phyloP scores from a whole-genome alignment of 2,888 invertebrate species.

The Onthophagus sagittarius region DNA sequence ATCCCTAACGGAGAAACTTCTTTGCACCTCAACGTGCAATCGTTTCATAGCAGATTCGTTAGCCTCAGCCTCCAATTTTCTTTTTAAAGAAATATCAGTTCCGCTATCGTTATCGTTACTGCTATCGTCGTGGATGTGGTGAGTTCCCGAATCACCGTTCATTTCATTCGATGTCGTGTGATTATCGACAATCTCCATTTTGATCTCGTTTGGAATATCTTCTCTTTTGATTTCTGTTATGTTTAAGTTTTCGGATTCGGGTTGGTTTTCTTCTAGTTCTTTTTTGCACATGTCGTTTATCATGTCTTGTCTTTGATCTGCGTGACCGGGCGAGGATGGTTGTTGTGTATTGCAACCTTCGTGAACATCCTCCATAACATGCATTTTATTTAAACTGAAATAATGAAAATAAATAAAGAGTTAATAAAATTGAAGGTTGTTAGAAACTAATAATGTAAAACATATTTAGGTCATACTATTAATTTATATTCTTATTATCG shows the following conservation, averaged over 20 bases:
- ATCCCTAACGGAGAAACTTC: slow-evolving; percentile 51
- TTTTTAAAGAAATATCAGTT: slow-evolving; percentile 28
- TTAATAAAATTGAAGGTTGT: not conserved
- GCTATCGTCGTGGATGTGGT: slow-evolving; percentile 30
- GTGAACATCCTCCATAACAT: slow-evolving; percentile 55
- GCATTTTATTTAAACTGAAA: slow-evolving; percentile 59
- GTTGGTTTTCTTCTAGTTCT: slow-evolving; percentile 19
- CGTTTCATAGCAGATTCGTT: slow-evolving; percentile 39
- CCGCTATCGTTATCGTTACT: slow-evolving; percentile 27
- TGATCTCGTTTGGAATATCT: slow-evolving; percentile 19
- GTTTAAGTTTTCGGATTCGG: slow-evolving; percentile 21
- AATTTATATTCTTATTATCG: no score
- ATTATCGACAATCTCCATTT: slow-evolving; percentile 21
- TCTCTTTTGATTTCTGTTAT: slow-evolving; percentile 23
- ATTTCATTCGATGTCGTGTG: slow-evolving; percentile 5
- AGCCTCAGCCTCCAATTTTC: slow-evolving; percentile 33
- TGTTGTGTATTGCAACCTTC: slow-evolving; percentile 45
- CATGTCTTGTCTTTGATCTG: slow-evolving; percentile 40
- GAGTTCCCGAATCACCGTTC: slow-evolving; percentile 23
- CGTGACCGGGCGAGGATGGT: slow-evolving; percentile 47
- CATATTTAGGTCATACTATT: no score
- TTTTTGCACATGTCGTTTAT: slow-evolving; percentile 17
- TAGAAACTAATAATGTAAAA: no score
- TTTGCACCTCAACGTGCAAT: slow-evolving; percentile 41
- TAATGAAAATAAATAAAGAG: slow-evolving; percentile 27